Evolutionary conservation across 2,113 vertebrate species (phyloP).

Genomic region (Camelus bactrianus): DNA sequence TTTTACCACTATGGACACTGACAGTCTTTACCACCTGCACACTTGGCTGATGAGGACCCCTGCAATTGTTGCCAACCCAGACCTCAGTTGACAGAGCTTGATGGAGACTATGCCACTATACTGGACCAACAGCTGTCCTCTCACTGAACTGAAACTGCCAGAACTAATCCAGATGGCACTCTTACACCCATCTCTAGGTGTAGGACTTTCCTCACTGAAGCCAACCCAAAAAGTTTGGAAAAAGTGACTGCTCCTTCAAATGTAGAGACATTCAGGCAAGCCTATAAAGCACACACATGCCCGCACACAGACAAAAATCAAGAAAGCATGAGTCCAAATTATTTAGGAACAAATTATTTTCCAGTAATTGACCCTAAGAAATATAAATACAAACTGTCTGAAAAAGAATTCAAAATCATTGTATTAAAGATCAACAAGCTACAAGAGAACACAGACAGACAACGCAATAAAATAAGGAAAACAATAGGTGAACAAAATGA

Average conservation of each 20-base stretch:
- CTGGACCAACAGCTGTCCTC: neutral
- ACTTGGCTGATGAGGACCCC: neutral
- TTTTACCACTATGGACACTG: neutral
- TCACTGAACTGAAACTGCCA: neutral
- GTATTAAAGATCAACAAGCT: neutral
- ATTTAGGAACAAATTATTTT: neutral
- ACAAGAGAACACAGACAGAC: neutral
- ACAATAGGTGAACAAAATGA: neutral
- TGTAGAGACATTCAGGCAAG: neutral
- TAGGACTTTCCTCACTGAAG: neutral
- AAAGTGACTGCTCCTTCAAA: neutral
- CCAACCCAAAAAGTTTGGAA: neutral
- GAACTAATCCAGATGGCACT: neutral
- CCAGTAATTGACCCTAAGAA: neutral
- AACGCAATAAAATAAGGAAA: neutral
- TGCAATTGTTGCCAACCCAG: neutral
- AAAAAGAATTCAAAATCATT: neutral
- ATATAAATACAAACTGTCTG: neutral
- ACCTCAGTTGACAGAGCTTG: neutral
- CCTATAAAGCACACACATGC: neutral
- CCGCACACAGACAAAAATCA: neutral
- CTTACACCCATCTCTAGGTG: neutral
- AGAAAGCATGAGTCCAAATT: neutral
- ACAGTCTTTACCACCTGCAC: neutral
- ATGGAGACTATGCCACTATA: neutral